Evolutionary conservation across 2,113 vertebrate genomes (phyloP), one percentile per base, ranked within the genome.

Genomic region (Podarcis cretensis): DNA sequence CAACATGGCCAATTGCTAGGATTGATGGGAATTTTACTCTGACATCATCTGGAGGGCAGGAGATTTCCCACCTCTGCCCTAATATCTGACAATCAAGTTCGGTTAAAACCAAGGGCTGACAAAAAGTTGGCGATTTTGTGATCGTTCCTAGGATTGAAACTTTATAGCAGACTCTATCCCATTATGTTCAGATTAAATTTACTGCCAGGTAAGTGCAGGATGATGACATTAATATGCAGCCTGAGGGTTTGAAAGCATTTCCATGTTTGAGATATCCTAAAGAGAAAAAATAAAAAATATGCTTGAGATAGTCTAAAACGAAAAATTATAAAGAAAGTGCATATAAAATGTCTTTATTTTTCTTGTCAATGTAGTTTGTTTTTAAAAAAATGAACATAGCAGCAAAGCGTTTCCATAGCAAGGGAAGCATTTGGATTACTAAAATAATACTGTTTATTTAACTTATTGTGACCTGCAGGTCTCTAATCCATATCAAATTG

Each of bases 391-490:
- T 74, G 65, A 86, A 63, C 87, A 77, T 81, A 78, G 14, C 73
- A 63, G 85, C 43, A 91, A 81, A 83, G 1, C 68, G 85, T 89
- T 92, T 81, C 48, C 48, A 54, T 54, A 54, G 48, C 48, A 54
- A 66, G 85, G 54, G 91, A 81, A 83, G 1, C 69, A 87, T 89
- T 92, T 81, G 94, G 92, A 73, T 35, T 27, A 91, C 13, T 13
- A 80, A 86, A 90, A 66, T 73, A 27, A 93, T 84, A 6, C 90
- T 3, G 4, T 81, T 40, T 81, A 25, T 30, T 81, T 74, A 71
- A 6, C 73, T 73, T 16, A 32, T 16, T 89, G 90, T 3, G 0
- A 66, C 94, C 95, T 76, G 82, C 84, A 97, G 95, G 89, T 10
- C 82, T 71, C 90, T 35, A 35, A 84, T 84, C 93, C 81, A 90